Evolutionary conservation across 2,797 vertebrate species (phyloP).

Genomic region (Eupleurogrammus muticus): DNA sequence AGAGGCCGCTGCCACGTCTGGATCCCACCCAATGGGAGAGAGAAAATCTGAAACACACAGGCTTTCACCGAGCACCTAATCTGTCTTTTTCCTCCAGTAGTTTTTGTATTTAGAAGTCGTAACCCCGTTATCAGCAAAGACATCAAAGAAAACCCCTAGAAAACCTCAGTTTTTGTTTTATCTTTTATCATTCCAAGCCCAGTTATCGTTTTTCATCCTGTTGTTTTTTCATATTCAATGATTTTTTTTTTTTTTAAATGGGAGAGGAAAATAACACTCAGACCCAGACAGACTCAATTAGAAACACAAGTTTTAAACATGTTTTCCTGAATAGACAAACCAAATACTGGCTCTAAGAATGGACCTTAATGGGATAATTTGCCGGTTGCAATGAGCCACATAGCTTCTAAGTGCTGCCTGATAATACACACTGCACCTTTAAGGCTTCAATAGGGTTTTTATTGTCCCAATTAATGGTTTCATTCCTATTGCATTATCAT

Average conservation of each 20-base stretch:
- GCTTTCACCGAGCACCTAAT: conserved; percentile 42
- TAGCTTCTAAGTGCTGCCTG: too few relatives aligned
- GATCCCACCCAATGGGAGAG: conserved; percentile 44
- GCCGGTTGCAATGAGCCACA: too few relatives aligned
- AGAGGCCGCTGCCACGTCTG: conserved; percentile 34
- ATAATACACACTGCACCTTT: too few relatives aligned
- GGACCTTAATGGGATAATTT: too few relatives aligned
- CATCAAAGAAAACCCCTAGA: conserved; percentile 19
- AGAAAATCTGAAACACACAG: conserved; percentile 32
- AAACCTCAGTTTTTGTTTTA: background rate
- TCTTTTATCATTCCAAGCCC: background rate
- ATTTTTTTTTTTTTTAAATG: conserved; percentile 17
- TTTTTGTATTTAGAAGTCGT: conserved; percentile 11
- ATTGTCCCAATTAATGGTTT: conserved; percentile 31
- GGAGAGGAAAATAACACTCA: background rate
- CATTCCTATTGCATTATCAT: background rate
- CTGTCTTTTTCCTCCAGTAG: conserved; percentile 36
- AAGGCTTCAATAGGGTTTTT: conserved; percentile 2
- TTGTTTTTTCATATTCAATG: conserved; percentile 3
- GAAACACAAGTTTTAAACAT: too few relatives aligned
- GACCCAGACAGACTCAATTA: too few relatives aligned
- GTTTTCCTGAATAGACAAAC: too few relatives aligned
- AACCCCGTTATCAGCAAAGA: conserved; percentile 23
- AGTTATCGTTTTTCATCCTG: conserved; percentile 4
- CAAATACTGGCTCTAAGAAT: too few relatives aligned